Evolutionary conservation across 2,797 vertebrate species (phyloP).

Genomic region (Aulostomus chinensis): DNA sequence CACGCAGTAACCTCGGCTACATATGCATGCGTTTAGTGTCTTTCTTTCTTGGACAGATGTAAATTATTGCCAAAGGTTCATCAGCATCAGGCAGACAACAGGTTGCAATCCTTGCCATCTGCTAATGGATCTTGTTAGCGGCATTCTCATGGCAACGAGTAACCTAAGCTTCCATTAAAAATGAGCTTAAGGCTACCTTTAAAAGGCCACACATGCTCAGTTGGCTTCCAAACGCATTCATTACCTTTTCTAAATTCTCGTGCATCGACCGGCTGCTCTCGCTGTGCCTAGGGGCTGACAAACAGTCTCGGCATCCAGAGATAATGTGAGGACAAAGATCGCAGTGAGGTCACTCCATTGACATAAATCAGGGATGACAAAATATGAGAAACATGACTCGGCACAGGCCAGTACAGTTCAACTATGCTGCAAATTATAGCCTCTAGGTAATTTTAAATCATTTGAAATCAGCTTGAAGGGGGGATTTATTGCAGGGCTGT

Average conservation of each 20-base stretch:
- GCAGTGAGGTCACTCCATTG: neutral
- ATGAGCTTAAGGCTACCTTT: constrained; percentile 25
- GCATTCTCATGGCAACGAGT: constrained; percentile 46
- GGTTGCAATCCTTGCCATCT: constrained; percentile 40
- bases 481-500: too few relatives aligned
- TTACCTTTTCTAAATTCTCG: constrained; percentile 12
- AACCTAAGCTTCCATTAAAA: constrained; percentile 30
- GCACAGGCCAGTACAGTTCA: too few relatives aligned
- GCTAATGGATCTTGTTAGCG: constrained; percentile 51
- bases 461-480: too few relatives aligned
- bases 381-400: too few relatives aligned
- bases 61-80: constrained; percentile 11
- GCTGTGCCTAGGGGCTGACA: constrained; percentile 16
- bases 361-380: neutral
- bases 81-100: constrained; percentile 20
- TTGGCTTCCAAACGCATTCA: constrained; percentile 14
- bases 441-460: too few relatives aligned
- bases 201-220: constrained; percentile 38
- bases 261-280: constrained; percentile 4
- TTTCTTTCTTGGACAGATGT: constrained; percentile 21
- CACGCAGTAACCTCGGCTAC: constrained; percentile 1
- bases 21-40: constrained; percentile 22
- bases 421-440: too few relatives aligned
- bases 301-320: constrained; percentile 10
- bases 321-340: constrained; percentile 1